These are phyloP conservation scores for Papilio polyxenes DNA, from an alignment of 1,140 invertebrate species.

Conservation along the genomic window DNA sequence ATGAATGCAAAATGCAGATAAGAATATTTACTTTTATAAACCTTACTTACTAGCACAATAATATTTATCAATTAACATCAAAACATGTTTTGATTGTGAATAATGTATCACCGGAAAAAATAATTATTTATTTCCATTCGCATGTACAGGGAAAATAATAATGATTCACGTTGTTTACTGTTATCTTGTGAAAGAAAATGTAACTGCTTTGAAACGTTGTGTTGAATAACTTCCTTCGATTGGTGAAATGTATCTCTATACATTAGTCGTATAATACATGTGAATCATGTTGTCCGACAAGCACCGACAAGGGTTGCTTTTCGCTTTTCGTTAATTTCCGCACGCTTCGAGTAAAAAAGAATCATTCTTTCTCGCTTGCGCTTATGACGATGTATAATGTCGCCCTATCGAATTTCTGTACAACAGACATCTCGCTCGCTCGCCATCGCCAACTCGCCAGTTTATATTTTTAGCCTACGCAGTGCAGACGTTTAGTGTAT, in stretches of 20 bases:
- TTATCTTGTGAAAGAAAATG: constrained; percentile 4
- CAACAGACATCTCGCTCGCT: constrained; percentile 47
- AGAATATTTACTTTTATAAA: not conserved
- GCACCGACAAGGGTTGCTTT: constrained; percentile 50
- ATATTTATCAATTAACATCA: not conserved
- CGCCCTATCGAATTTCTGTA: constrained; percentile 67
- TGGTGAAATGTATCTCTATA: constrained; percentile 7
- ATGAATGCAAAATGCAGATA: not conserved
- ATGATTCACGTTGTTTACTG: constrained; percentile 27
- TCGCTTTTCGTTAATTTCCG: constrained; percentile 53
- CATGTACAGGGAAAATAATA: not conserved
- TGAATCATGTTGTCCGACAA: constrained; percentile 41
- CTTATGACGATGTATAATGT: constrained; percentile 43
- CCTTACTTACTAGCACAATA: too few species aligned
- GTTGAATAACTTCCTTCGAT: not conserved
- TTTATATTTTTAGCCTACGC: constrained; percentile 68
- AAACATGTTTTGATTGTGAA: not conserved
- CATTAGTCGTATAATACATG: constrained; percentile 41
- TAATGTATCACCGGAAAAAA: not conserved
- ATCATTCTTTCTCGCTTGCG: constrained; percentile 51
- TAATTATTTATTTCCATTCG: not conserved
- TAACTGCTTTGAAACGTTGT: constrained; percentile 13
- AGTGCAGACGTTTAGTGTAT: constrained; percentile 54
- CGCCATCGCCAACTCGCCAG: constrained; percentile 53
- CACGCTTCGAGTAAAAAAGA: constrained; percentile 47